These are phyloP conservation scores for Litoditis marina DNA, from an alignment of 2,888 invertebrate genomes.

Conservation along the genomic window DNA sequence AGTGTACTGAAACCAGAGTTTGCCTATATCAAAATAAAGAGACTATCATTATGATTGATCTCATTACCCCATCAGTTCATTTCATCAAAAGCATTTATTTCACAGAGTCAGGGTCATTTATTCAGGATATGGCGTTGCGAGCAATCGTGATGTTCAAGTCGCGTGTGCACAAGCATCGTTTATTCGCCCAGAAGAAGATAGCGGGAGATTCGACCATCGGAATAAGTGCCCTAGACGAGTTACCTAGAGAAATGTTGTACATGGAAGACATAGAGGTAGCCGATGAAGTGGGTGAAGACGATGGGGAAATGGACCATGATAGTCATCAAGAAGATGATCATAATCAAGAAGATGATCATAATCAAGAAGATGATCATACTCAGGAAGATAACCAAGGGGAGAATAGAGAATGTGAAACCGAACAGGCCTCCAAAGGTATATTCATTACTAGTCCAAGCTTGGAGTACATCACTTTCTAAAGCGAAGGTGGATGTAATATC, in stretches of 20 bases:
- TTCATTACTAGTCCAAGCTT: too few relatives aligned
- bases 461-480: too few relatives aligned
- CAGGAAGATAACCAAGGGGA: constrained; percentile 14
- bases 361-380: constrained; percentile 11
- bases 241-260: constrained; percentile 8
- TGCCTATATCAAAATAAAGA: too few relatives aligned
- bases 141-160: constrained; percentile 38
- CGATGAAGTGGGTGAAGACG: constrained; percentile 24
- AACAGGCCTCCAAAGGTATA: not conserved
- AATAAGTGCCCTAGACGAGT: constrained; percentile 10
- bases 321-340: constrained; percentile 11
- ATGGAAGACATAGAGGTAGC: constrained; percentile 17
- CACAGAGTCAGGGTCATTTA: not conserved
- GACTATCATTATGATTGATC: too few relatives aligned
- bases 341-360: constrained; percentile 10
- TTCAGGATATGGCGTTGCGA: constrained; percentile 36
- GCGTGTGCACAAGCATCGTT: constrained; percentile 40
- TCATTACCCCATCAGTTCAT: too few relatives aligned
- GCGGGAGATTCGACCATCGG: constrained; percentile 16
- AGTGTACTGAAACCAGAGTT: too few relatives aligned
- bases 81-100: not conserved
- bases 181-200: constrained; percentile 31
- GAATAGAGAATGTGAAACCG: too few relatives aligned
- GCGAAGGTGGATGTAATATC: too few relatives aligned
- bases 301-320: too few relatives aligned